phyloP scores from a whole-genome alignment of 2,888 invertebrate species.

The Acanthacorydalis orientalis region DNA sequence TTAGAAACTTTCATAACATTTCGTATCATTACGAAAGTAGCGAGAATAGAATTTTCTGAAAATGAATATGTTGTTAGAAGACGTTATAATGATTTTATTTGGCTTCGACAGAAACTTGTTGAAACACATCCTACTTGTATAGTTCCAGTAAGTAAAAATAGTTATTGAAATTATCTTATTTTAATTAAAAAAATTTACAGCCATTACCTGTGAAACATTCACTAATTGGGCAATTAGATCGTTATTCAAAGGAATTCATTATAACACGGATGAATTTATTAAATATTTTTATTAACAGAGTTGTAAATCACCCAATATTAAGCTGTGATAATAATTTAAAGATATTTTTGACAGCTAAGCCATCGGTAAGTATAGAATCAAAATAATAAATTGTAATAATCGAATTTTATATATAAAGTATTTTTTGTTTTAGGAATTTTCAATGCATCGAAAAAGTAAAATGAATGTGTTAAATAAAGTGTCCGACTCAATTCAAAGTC shows the following conservation, averaged over 20 bases:
- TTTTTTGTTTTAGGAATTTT: constrained; percentile 36
- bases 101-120: constrained; percentile 45
- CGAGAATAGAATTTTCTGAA: constrained; percentile 42
- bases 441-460: constrained; percentile 39
- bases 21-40: constrained; percentile 47
- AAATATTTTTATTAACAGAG: constrained; percentile 43
- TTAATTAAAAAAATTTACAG: constrained; percentile 23
- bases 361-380: constrained; percentile 29
- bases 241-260: constrained; percentile 55
- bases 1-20: constrained; percentile 57
- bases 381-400: not conserved
- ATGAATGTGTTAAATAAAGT: constrained; percentile 35
- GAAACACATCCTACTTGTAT: constrained; percentile 48
- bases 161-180: not conserved
- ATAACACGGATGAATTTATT: constrained; percentile 44
- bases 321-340: constrained; percentile 46
- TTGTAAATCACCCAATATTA: constrained; percentile 51
- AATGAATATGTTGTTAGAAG: constrained; percentile 46
- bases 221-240: constrained; percentile 44
- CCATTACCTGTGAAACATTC: constrained; percentile 55
- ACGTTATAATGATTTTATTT: constrained; percentile 56
- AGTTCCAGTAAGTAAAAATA: constrained; percentile 37
- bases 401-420: not conserved
- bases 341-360: constrained; percentile 46
- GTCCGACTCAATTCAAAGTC: constrained; percentile 36